Base-by-base conservation (phyloP, 2,888 invertebrate species). In the Metalampra italica region DNA sequence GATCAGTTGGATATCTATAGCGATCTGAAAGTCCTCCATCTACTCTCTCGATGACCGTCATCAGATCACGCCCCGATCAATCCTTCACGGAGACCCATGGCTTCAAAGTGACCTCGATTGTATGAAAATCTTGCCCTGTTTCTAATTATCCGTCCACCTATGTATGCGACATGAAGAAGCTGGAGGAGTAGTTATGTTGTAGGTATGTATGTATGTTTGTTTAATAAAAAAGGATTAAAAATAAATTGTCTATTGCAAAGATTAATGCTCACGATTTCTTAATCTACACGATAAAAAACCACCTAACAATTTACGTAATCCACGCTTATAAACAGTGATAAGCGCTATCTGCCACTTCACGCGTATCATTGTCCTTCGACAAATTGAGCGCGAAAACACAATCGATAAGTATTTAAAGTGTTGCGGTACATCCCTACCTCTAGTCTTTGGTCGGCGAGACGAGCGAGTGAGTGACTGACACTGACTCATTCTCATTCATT, bases 401-500 rank as follows among this genome's bases (percentile, higher is more conserved):
- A 45, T 43, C 30, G 46, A 40, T 40, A 13, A 39, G 30, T 45
- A 45, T 37, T 37, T 22, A 45, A 45, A 45, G 45, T 4, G 29
- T 45, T 7, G 13, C 13, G 36, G 9, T 30, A 22, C 45, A 43
- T 32, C 43, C 34, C 43, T 43, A 43, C 41, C 15, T n/a, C n/a
- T n/a, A n/a, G n/a, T n/a, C n/a, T n/a, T n/a, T n/a, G 11, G 32
- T 32, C 32, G 32, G 32, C 32, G 32, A 32, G 32, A 32, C 32
- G 41, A 22, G 22, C 22, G 22, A 22, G 22, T 5, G 22, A 22
- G 22, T 22, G 22, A 22, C 22, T 22, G 22, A 5, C 22, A 12
- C 37, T 46, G 48, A 47, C 47, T 58, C 52, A 51, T 46, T 54
- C 36, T n/a, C n/a, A n/a, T n/a, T n/a, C n/a, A n/a, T n/a, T n/a